These are phyloP conservation scores for Spilarctia lutea DNA, from an alignment of 2,888 invertebrate species.

Conservation along the genomic window DNA sequence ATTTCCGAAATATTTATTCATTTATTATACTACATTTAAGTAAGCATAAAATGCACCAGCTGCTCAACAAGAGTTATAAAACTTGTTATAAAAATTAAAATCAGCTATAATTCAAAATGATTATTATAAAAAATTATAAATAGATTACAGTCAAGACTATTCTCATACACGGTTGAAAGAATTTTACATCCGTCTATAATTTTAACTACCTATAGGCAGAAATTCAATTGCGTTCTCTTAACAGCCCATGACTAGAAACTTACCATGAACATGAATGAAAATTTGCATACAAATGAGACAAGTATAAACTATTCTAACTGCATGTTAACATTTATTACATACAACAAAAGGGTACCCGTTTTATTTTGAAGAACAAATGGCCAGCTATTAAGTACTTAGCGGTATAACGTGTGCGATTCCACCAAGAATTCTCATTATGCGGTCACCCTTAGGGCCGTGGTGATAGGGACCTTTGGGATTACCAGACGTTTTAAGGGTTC, in stretches of 20 bases:
- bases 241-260: not conserved
- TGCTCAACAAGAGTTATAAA: not conserved
- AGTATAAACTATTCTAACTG: slow-evolving; percentile 16
- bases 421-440: slow-evolving; percentile 69
- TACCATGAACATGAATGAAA: slow-evolving; percentile 4
- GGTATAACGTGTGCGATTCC: slow-evolving; percentile 39
- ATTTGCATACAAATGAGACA: slow-evolving; percentile 16
- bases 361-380: slow-evolving; percentile 55
- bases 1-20: no score
- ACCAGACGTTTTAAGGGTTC: slow-evolving; percentile 46
- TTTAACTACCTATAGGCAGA: not conserved
- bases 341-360: slow-evolving; percentile 37
- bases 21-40: not conserved
- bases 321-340: slow-evolving; percentile 13
- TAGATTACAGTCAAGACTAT: not conserved
- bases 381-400: slow-evolving; percentile 59
- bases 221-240: not conserved
- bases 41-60: not conserved
- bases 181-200: not conserved
- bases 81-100: not conserved
- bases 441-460: slow-evolving; percentile 43
- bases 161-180: not conserved
- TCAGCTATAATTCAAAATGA: not conserved
- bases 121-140: not conserved
- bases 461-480: slow-evolving; percentile 37